Evolutionary conservation across 2,797 vertebrate genomes (phyloP).

Genomic region (Nyctalus aviator): DNA sequence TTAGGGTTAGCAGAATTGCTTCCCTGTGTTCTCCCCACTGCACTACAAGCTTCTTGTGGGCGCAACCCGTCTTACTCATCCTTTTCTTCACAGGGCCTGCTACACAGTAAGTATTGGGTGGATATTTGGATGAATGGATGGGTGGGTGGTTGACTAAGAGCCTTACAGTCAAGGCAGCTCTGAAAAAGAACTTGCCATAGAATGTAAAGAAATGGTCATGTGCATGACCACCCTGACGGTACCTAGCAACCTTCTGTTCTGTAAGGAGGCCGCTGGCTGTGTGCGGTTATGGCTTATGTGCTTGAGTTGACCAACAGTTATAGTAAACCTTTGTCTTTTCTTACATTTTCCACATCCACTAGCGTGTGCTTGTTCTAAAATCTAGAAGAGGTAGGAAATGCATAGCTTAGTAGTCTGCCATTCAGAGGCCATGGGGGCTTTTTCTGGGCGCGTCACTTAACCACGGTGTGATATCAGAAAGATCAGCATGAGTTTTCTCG

Average conservation of each 20-base stretch:
- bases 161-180: background rate
- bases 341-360: background rate
- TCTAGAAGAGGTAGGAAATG: background rate
- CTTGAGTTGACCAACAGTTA: background rate
- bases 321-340: background rate
- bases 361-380: background rate
- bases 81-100: background rate
- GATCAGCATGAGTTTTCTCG: background rate
- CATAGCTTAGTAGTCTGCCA: too few relatives aligned
- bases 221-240: background rate
- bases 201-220: background rate
- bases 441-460: background rate
- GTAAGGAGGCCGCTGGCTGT: background rate
- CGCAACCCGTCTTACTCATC: background rate
- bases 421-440: background rate
- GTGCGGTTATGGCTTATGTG: background rate
- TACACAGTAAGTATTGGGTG: background rate
- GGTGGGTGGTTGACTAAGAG: background rate
- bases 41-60: background rate
- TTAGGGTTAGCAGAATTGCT: background rate
- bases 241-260: background rate
- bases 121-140: background rate
- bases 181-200: background rate
- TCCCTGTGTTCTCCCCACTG: background rate
- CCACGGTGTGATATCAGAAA: background rate